Percentiles rank a stretch among this genome's conserved stretches.
These are phyloP conservation scores for Crocodylus rhombifer DNA, from an alignment of 2,797 vertebrate species.

Conservation along the genomic window DNA sequence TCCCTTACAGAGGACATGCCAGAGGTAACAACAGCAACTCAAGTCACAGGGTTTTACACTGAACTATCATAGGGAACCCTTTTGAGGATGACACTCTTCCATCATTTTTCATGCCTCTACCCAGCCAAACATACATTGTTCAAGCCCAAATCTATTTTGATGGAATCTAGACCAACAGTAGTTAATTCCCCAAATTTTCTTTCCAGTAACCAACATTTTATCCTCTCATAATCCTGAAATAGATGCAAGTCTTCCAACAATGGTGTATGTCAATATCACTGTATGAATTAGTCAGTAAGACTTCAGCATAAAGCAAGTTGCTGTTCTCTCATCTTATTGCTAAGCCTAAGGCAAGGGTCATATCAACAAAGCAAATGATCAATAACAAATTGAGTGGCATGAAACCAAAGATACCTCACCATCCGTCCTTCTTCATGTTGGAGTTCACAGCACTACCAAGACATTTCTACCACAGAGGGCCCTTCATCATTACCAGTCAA, in stretches of 20 bases:
- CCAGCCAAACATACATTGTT: not conserved
- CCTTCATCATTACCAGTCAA: slow-evolving; percentile 36
- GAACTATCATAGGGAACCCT: not conserved
- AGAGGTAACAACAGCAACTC: not conserved
- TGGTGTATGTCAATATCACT: too few species aligned
- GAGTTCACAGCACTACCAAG: not conserved
- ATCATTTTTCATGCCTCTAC: not conserved
- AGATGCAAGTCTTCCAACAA: not conserved
- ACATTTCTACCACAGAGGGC: not conserved
- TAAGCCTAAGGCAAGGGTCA: not conserved
- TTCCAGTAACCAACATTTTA: not conserved
- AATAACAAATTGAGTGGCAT: not conserved
- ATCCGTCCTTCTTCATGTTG: not conserved
- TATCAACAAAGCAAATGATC: not conserved
- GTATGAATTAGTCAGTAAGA: not conserved
- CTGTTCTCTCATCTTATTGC: not conserved
- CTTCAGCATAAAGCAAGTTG: not conserved
- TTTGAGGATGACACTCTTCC: not conserved
- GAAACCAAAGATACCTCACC: not conserved
- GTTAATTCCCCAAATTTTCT: not conserved
- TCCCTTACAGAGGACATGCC: not conserved
- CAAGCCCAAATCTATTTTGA: not conserved
- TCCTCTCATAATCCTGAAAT: not conserved
- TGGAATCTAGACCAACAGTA: not conserved
- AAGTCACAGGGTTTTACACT: accelerated